Percentiles rank a stretch among this genome's conserved stretches.
phyloP scores from a whole-genome alignment of 2,797 vertebrate genomes.

The Rhodeus uyekii region DNA sequence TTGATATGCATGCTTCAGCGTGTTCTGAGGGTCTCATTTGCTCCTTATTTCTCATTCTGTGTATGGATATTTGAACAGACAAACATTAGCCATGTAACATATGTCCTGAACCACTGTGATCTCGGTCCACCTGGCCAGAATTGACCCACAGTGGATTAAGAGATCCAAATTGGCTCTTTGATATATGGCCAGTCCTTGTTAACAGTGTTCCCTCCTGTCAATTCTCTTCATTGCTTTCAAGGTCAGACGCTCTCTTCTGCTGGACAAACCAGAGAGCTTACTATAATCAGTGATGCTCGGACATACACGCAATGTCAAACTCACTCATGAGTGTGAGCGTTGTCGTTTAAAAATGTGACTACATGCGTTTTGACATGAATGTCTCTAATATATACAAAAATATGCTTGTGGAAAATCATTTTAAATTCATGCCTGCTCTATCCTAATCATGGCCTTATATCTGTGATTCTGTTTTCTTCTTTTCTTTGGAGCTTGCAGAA shows the following conservation, averaged over 20 bases:
- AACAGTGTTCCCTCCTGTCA: slow-evolving; percentile 68
- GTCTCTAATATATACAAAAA: not conserved
- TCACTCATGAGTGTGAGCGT: not conserved
- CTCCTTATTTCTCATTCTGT: slow-evolving; percentile 34
- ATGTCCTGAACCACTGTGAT: slow-evolving; percentile 72
- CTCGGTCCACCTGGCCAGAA: slow-evolving; percentile 72
- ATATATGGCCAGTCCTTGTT: slow-evolving; percentile 79
- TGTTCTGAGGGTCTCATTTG: slow-evolving; percentile 7
- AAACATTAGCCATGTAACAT: slow-evolving; percentile 50
- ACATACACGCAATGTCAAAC: slow-evolving; percentile 1
- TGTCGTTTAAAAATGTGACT: not conserved
- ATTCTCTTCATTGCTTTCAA: slow-evolving; percentile 76
- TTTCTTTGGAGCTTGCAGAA: not conserved
- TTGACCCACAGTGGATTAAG: slow-evolving; percentile 81
- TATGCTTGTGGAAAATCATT: not conserved
- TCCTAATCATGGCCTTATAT: not conserved
- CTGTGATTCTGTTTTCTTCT: not conserved
- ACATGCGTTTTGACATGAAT: not conserved
- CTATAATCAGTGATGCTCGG: slow-evolving; percentile 4
- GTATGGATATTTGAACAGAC: slow-evolving; percentile 20
- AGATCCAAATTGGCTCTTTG: slow-evolving; percentile 78
- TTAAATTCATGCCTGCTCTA: not conserved
- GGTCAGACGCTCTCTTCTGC: slow-evolving; percentile 70
- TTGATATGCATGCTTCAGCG: slow-evolving; percentile 5
- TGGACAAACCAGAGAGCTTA: slow-evolving; percentile 64